phyloP scores from a whole-genome alignment of 1,140 invertebrate genomes.

The Drosophila arizonae region DNA sequence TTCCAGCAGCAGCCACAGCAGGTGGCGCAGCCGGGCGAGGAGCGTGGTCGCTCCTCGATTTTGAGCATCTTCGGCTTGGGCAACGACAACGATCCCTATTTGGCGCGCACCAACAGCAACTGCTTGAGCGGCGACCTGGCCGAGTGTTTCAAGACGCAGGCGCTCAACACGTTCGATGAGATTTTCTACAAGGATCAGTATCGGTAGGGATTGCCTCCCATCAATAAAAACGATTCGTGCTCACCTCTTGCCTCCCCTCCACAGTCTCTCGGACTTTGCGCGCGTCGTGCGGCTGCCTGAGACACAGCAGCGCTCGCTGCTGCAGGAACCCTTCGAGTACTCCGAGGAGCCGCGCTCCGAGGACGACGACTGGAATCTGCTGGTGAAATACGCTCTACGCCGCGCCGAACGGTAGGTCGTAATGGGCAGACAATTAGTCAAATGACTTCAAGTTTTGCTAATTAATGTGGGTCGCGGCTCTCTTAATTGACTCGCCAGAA shows the following conservation, averaged over 20 bases:
- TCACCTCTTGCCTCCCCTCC: neutral
- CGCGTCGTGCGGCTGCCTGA: conserved; percentile 87
- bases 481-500: conserved; percentile 26
- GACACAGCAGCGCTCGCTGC: conserved; percentile 85
- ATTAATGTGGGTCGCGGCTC: conserved; percentile 60
- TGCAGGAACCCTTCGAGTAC: conserved; percentile 87
- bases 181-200: conserved; percentile 88
- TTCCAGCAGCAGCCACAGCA: conserved; percentile 55
- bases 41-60: conserved; percentile 83
- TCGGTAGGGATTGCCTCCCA: conserved; percentile 76
- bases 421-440: conserved; percentile 52
- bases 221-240: neutral
- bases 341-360: conserved; percentile 86
- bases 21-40: conserved; percentile 45
- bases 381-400: conserved; percentile 89
- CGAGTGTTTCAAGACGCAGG: conserved; percentile 91
- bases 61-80: conserved; percentile 90
- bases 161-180: conserved; percentile 88
- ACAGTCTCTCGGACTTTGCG: conserved; percentile 87
- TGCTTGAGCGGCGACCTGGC: conserved; percentile 90
- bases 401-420: conserved; percentile 86
- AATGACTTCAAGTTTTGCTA: conserved; percentile 47
- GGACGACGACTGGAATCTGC: conserved; percentile 91
- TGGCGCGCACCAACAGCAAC: conserved; percentile 87
- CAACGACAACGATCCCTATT: conserved; percentile 88